Base-by-base conservation (phyloP, 2,113 vertebrate genomes). In the Platycercus adscitus region DNA sequence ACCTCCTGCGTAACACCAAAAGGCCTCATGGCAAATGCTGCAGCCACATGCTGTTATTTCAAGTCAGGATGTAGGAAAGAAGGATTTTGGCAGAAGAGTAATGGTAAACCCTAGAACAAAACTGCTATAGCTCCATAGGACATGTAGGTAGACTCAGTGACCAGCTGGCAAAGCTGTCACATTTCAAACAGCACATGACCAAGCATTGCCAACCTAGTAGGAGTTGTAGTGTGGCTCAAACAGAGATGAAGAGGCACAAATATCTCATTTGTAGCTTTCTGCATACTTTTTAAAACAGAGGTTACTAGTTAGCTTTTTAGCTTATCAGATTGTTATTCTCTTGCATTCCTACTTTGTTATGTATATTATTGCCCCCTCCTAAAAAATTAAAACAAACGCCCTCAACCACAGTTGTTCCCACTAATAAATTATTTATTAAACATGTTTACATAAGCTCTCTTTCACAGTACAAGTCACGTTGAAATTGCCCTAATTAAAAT, bases 401-500 rank as follows among this genome's bases (percentile, higher is more conserved):
- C 11, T 75, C 78, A 78, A 81, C 78, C 81, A 78, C 44, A 86
- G 23, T 64, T 78, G 8, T 20, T 95, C 61, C 26, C 23, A 66
- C 31, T 92, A 87, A 96, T 79, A 89, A 91, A 88, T 79, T 84
- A 60, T 11, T 46, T 72, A 65, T 72, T 85, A 76, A 81, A 31
- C 84, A 44, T 79, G 68, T 71, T 91, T 82, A 81, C 61, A 84
- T n/a, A 63, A 52, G 17, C 44, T 69, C 17, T 90, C 71, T 75
- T 96, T 49, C 77, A 81, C 47, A 79, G 76, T 53, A 72, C 0
- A 0, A 90, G 80, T 84, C 80, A 89, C 81, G 52, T 55, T 81
- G 82, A 88, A 93, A 76, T 79, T 93, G 61, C 41, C 58, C 72
- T 91, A 72, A 95, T 94, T 93, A 91, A 95, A 94, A 80, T 53